Evolutionary conservation across 2,113 vertebrate species (phyloP), one percentile per base, ranked within the genome.

Genomic region (Lampris megalopsis): DNA sequence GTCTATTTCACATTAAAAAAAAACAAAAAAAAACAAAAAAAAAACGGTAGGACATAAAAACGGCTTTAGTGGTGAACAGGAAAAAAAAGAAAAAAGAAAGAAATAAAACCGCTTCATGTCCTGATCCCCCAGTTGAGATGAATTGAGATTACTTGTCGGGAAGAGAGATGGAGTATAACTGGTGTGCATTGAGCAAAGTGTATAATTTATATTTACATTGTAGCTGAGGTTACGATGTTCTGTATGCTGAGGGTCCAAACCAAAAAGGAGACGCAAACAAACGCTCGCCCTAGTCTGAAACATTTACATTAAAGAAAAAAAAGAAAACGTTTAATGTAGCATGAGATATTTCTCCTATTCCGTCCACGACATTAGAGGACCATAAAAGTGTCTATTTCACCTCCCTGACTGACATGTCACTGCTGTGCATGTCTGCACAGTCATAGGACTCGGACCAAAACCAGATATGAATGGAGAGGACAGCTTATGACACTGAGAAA

Each of bases 281-380:
- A 79, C 56, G 64, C 24, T 40, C 36, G 40, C 35, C 35, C 24
- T 24, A 24, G 24, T 24, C 24, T 78, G 54, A 75, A 58, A 36
- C 59, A 75, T 83, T 83, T 74, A 53, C 78, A 80, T 76, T 77
- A 49, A 73, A 69, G 63, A 63, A 84, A 62, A 43, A 64, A 60
- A 1, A 48, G 50, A 54, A 76, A 47, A 42, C 48, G 48, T 70
- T 9, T 62, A 59, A 6, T 50, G 69, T 72, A n/a, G n/a, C 74
- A 35, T 24, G 54, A 79, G 69, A 73, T 60, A 38, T 41, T 78
- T 63, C 57, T 62, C 45, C 13, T 40, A 42, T 79, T 86, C 63
- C 3, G 42, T 73, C 68, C 43, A 35, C 8, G 56, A 54, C 63
- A 57, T 61, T 1, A 13, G 4, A 60, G 65, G 67, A 43, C 50